A percentile compares a stretch with the other conserved stretches of the same genome.
These are phyloP conservation scores for Ochlodes sylvanus DNA, from an alignment of 2,888 invertebrate species.

Conservation along the genomic window DNA sequence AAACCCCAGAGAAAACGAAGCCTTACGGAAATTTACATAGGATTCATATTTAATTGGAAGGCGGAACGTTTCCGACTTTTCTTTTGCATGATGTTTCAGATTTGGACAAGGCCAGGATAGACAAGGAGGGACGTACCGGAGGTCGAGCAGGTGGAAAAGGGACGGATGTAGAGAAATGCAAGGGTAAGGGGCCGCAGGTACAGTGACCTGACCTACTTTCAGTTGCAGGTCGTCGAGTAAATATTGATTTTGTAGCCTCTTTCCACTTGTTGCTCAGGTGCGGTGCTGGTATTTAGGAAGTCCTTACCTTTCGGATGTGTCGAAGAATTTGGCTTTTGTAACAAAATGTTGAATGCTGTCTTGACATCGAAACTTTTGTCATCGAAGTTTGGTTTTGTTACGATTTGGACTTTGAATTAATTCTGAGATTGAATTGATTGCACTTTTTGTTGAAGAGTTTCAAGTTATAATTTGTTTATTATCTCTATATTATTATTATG, in stretches of 20 bases:
- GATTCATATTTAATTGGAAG: conserved; percentile 64
- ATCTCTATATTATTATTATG: too few species aligned
- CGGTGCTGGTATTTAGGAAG: conserved; percentile 48
- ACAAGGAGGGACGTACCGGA: conserved; percentile 55
- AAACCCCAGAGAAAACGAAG: conserved; percentile 30
- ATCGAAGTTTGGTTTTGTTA: neutral
- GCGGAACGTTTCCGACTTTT: conserved; percentile 73
- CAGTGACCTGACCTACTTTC: conserved; percentile 81
- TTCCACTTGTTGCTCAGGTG: conserved; percentile 73
- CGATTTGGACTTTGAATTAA: neutral
- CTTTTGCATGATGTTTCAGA: conserved; percentile 67
- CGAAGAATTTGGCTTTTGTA: conserved; percentile 22
- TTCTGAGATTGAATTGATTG: too few species aligned
- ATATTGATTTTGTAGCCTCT: conserved; percentile 78
- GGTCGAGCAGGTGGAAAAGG: conserved; percentile 49
- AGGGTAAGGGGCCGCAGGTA: conserved; percentile 78
- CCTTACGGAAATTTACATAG: conserved; percentile 45
- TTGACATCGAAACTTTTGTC: conserved; percentile 1
- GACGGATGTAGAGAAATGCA: conserved; percentile 68
- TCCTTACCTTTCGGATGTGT: conserved; percentile 37
- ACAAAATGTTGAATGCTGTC: neutral
- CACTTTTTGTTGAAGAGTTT: too few species aligned
- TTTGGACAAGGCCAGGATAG: conserved; percentile 70
- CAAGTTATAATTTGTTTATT: too few species aligned
- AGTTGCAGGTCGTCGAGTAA: conserved; percentile 74